Base-by-base conservation (phyloP, 1,140 invertebrate species). In the Macrotrachela quadricornifera region DNA sequence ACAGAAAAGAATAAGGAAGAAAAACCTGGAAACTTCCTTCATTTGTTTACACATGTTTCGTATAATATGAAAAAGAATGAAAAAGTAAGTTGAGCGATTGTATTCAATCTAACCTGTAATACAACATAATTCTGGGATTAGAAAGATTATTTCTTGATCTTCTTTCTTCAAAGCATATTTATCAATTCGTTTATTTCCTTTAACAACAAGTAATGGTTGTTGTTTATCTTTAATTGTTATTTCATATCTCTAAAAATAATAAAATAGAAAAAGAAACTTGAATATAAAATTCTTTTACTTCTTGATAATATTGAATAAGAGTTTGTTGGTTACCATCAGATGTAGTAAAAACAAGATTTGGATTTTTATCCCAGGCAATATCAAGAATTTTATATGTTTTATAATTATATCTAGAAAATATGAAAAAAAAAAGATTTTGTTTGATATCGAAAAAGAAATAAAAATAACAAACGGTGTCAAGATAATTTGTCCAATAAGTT, bases 361-460 rank as follows among this genome's bases (percentile, higher is more conserved):
- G 77, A 12, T 71, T 72, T 64, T 77, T 78, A 43, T 79, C 72
- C 67, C 80, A 90, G 46, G 79, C 75, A 2, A 95, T 77, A 62
- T 94, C 88, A 68, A 88, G 85, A 18, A 95, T 73, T 37, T 78
- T 70, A 62, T 94, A 94, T 0, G 82, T 82, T 61, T 78, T 80
- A 60, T 90, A 88, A 60, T 94, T 94, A 60, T 94, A 94, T 49
- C 80, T 74, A n/a, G n/a, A n/a, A n/a, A n/a, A n/a, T n/a, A n/a
- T n/a, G n/a, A n/a, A n/a, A n/a, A n/a, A n/a, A n/a, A n/a, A n/a
- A n/a, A n/a, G n/a, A n/a, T n/a, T n/a, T n/a, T n/a, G n/a, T n/a
- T n/a, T n/a, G n/a, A n/a, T n/a, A n/a, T n/a, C n/a, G n/a, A n/a
- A n/a, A n/a, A n/a, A n/a, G n/a, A n/a, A n/a, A n/a, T n/a, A n/a